Base-by-base conservation (phyloP, 2,888 invertebrate genomes). In the Lithophane leautieri region DNA sequence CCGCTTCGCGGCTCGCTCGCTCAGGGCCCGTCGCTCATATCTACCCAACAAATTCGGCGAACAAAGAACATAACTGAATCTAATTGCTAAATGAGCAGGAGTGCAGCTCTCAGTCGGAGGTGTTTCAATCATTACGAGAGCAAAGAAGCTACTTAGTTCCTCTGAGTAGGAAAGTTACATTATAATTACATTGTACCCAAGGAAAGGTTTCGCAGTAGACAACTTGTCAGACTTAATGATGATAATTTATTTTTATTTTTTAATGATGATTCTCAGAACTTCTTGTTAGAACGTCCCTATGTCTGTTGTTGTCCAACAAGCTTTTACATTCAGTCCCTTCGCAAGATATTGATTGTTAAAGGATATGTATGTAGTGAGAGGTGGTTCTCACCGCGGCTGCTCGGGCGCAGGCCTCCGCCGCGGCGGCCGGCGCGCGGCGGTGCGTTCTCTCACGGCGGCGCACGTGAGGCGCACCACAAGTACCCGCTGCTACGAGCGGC, bases 401-500 rank as follows among this genome's bases (percentile, higher is more conserved):
- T 40, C 40, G 40, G 16, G 16, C 44, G 44, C 42, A 63, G 42
- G 42, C 19, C 47, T 65, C 12, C 19, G 28, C 6, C 8, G 9
- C 19, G 65, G 12, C n/a, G 40, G 62, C 40, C 34, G 16, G 16
- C n/a, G 40, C 40, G n/a, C 34, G 16, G 16, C 44, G 44, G 8
- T 12, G 65, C 28, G 47, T 47, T 47, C 44, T 25, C 25, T 47
- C 65, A 65, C 65, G 65, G 42, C 34, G 12, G 12, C 47, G 47
- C 65, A 66, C 65, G 47, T 66, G 47, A 70, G 40, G 42, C 42
- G 75, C 73, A 75, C 50, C 25, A 50, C 71, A 68, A 74, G 47
- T 71, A 68, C 44, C 68, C 56, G 25, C 42, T 28, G 16, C n/a
- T 22, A 8, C 44, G 44, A 12, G 47, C 61, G 34, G 25, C 7